These are phyloP conservation scores for Acheta domesticus DNA, from an alignment of 2,888 invertebrate species.

Conservation along the genomic window DNA sequence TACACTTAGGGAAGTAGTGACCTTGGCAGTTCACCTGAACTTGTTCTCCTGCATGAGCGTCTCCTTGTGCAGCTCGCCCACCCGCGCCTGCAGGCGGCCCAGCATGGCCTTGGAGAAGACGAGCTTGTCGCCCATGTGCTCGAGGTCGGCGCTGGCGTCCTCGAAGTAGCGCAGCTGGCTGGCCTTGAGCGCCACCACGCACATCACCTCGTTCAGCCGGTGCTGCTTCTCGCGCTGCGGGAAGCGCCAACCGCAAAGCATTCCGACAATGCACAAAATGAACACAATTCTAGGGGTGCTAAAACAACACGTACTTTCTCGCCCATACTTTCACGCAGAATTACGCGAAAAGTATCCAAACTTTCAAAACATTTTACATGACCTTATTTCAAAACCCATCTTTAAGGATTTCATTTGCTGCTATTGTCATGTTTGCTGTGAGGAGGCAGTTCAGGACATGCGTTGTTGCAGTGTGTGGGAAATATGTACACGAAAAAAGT, in stretches of 20 bases:
- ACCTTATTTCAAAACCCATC: too few relatives aligned
- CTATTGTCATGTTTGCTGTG: too few relatives aligned
- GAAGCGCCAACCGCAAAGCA: too few relatives aligned
- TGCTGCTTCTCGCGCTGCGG: slow-evolving; percentile 68
- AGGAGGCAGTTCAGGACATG: too few relatives aligned
- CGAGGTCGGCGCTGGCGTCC: slow-evolving; percentile 49
- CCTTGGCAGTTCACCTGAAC: slow-evolving; percentile 52
- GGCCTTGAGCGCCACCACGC: slow-evolving; percentile 64
- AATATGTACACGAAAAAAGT: too few relatives aligned
- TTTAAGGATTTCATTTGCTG: too few relatives aligned
- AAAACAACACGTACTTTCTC: too few relatives aligned
- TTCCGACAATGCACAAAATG: slow-evolving; percentile 2
- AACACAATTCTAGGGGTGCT: slow-evolving; percentile 5
- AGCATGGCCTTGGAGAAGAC: slow-evolving; percentile 63
- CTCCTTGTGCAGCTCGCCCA: slow-evolving; percentile 63
- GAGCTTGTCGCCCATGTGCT: slow-evolving; percentile 50
- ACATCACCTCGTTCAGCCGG: slow-evolving; percentile 72
- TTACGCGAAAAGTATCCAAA: too few relatives aligned
- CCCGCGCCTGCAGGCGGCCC: slow-evolving; percentile 57
- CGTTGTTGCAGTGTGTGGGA: too few relatives aligned
- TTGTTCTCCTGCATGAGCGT: slow-evolving; percentile 59
- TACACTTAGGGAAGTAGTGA: too few relatives aligned
- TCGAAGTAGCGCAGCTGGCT: slow-evolving; percentile 62
- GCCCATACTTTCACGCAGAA: too few relatives aligned
- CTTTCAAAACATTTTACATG: too few relatives aligned